Evolutionary conservation across 1,140 invertebrate species (phyloP), one percentile per base, ranked within the genome.

Genomic region (Philopotamus ludificatus): DNA sequence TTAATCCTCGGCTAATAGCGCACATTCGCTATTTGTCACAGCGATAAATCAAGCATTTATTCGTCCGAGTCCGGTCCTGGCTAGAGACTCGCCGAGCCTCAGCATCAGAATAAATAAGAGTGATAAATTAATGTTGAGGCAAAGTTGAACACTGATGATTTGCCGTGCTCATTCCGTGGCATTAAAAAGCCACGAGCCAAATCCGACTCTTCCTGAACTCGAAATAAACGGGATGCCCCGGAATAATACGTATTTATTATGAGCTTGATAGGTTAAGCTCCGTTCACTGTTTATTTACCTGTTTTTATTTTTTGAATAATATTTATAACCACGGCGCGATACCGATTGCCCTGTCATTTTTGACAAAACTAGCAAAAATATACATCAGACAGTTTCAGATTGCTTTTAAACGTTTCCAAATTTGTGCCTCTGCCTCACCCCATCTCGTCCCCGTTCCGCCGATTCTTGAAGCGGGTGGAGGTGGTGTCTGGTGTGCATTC

Each of bases 321-420:
- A n/a, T n/a, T n/a, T n/a, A n/a, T n/a, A n/a, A n/a, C n/a, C n/a
- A n/a, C n/a, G n/a, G n/a, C n/a, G n/a, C n/a, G n/a, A n/a, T n/a
- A n/a, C n/a, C n/a, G n/a, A n/a, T n/a, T n/a, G n/a, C n/a, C n/a
- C n/a, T n/a, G n/a, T n/a, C n/a, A n/a, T n/a, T n/a, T n/a, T n/a
- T n/a, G n/a, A 18, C 28, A 57, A 57, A 57, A 57, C 8, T 39
- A 39, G 34, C 54, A 57, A 57, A 28, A n/a, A n/a, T n/a, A n/a
- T 57, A 60, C 47, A 60, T 60, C 47, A 34, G 57, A 60, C 57
- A 60, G 57, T 60, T 60, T 60, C 44, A 60, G 47, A 60, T 60
- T 60, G 26, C 57, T 60, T 60, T 60, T 60, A 60, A 60, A 60
- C 57, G 57, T 39, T 60, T 60, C 23, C 44, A 60, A 60, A 60